Percentiles rank a stretch among this genome's conserved stretches.
These are phyloP conservation scores for Brienomyrus brachyistius DNA, from an alignment of 2,113 vertebrate genomes.

Conservation along the genomic window DNA sequence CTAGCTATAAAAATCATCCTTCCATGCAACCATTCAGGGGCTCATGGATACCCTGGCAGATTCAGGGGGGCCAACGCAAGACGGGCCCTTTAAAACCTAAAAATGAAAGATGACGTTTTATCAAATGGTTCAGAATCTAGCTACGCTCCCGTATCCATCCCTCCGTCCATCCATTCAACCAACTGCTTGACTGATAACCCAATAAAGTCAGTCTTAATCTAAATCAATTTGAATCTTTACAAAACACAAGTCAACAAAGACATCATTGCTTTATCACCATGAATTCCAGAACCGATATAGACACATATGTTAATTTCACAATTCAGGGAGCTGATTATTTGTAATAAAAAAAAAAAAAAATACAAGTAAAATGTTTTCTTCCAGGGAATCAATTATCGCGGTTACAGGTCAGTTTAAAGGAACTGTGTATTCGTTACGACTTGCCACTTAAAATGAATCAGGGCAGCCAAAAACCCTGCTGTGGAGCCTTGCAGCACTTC, in stretches of 20 bases:
- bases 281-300: not conserved
- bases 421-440: not conserved
- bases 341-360: not conserved
- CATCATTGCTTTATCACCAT: not conserved
- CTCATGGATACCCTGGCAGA: not conserved
- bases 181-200: not conserved
- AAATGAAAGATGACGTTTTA: not conserved
- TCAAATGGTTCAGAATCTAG: not conserved
- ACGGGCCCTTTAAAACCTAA: not conserved
- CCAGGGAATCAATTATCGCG: not conserved
- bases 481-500: not conserved
- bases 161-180: not conserved
- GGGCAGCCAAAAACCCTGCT: not conserved
- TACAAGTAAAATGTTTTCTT: not conserved
- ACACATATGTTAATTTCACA: not conserved
- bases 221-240: not conserved
- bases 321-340: not conserved
- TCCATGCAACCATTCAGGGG: not conserved
- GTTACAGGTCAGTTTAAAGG: not conserved
- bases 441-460: not conserved
- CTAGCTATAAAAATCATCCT: not conserved
- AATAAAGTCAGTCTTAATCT: not conserved
- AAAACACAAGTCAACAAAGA: not conserved
- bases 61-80: not conserved
- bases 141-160: not conserved